A percentile compares a stretch with the other conserved stretches of the same genome.
phyloP scores from a whole-genome alignment of 1,140 invertebrate genomes.

The Conopomorpha cramerella region DNA sequence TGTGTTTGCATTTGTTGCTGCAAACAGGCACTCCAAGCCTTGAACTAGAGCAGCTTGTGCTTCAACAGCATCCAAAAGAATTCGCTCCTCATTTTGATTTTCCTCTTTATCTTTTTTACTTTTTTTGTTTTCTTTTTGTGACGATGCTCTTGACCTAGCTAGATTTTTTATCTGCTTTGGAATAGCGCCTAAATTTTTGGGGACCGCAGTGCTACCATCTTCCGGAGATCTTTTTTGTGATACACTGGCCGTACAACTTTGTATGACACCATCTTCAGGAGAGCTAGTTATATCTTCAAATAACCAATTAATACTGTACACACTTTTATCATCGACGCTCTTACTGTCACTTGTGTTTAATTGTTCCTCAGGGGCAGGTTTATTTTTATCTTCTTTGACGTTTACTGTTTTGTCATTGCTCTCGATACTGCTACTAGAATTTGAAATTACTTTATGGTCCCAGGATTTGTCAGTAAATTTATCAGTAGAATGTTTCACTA shows the following conservation, averaged over 20 bases:
- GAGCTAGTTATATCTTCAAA: slow-evolving; percentile 36
- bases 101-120: slow-evolving; percentile 48
- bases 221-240: slow-evolving; percentile 36
- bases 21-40: slow-evolving; percentile 53
- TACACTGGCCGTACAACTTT: slow-evolving; percentile 7
- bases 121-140: slow-evolving; percentile 57
- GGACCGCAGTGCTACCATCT: slow-evolving; percentile 46
- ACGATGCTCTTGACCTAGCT: slow-evolving; percentile 48
- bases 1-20: slow-evolving; percentile 53
- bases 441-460: slow-evolving; percentile 60
- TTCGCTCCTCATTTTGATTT: slow-evolving; percentile 42
- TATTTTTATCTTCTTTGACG: slow-evolving; percentile 23
- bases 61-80: slow-evolving; percentile 49
- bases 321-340: slow-evolving; percentile 48
- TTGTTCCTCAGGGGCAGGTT: slow-evolving; percentile 39
- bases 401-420: slow-evolving; percentile 28
- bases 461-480: too few species aligned
- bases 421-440: slow-evolving; percentile 63
- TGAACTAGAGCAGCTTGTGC: slow-evolving; percentile 57
- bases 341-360: slow-evolving; percentile 42
- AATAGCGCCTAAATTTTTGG: slow-evolving; percentile 72
- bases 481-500: too few species aligned
- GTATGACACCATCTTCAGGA: slow-evolving; percentile 10
- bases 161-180: slow-evolving; percentile 68
- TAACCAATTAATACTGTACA: slow-evolving; percentile 53